Conservation (phyloP, 2,113 vertebrate genomes). For the Erythrocercus mccallii region DNA sequence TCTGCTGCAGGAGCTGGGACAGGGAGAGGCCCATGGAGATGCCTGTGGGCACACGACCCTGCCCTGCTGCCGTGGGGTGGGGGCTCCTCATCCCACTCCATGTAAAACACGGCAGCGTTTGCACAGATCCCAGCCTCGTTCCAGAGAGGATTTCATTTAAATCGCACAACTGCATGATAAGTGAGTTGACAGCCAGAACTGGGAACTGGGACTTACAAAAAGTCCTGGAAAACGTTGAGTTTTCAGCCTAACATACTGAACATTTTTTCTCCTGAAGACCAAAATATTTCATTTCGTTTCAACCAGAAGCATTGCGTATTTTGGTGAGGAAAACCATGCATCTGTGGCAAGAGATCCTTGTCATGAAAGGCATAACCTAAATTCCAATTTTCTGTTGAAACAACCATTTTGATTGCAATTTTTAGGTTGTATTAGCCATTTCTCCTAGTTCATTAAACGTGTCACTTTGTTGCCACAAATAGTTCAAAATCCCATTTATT, state of each 20-base stretch:
- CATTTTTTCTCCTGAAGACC: background rate
- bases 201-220: background rate
- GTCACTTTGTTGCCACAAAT: background rate
- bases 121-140: background rate
- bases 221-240: background rate
- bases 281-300: background rate
- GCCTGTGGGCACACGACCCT: fast-evolving
- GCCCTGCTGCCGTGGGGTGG: background rate
- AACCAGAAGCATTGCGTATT: background rate
- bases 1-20: background rate
- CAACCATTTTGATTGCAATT: background rate
- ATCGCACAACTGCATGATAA: background rate
- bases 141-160: background rate
- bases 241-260: background rate
- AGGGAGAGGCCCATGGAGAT: background rate
- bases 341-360: background rate
- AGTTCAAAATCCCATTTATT: background rate
- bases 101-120: background rate
- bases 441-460: background rate
- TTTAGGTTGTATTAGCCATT: background rate
- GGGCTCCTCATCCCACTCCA: fast-evolving
- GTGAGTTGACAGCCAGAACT: background rate
- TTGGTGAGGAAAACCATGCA: background rate
- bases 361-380: background rate
- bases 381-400: background rate